phyloP scores from a whole-genome alignment of 2,888 invertebrate genomes.

The Ornithoptera priamus region DNA sequence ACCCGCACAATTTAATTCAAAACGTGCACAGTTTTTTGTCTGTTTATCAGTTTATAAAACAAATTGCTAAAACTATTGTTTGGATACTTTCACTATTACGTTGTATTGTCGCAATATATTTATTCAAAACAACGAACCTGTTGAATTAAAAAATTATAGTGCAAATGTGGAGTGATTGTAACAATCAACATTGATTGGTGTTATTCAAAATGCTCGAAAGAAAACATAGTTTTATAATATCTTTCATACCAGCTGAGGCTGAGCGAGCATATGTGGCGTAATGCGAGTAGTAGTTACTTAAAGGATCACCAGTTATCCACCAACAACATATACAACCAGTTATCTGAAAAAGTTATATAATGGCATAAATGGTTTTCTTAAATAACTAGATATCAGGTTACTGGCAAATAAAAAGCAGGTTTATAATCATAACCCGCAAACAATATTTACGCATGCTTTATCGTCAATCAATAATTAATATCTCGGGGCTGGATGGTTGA shows the following conservation, averaged over 20 bases:
- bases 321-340: no score
- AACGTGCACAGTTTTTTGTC: neutral
- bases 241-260: neutral
- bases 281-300: neutral
- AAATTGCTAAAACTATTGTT: neutral
- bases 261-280: no score
- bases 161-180: neutral
- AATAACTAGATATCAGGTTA: conserved; percentile 30
- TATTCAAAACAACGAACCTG: neutral
- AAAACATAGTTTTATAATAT: neutral
- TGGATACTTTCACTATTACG: neutral
- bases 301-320: neutral
- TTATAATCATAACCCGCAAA: conserved; percentile 54
- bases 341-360: neutral
- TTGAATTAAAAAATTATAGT: neutral
- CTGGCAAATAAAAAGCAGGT: conserved; percentile 41
- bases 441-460: conserved; percentile 72
- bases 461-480: conserved; percentile 80
- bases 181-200: neutral
- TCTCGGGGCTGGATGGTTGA: conserved; percentile 70
- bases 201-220: neutral
- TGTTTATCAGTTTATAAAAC: neutral
- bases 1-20: neutral
- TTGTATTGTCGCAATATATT: neutral
- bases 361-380: neutral